A percentile compares a stretch with the other conserved stretches of the same genome.
phyloP scores from a whole-genome alignment of 2,888 invertebrate species.

The Acanthosoma haemorrhoidale region DNA sequence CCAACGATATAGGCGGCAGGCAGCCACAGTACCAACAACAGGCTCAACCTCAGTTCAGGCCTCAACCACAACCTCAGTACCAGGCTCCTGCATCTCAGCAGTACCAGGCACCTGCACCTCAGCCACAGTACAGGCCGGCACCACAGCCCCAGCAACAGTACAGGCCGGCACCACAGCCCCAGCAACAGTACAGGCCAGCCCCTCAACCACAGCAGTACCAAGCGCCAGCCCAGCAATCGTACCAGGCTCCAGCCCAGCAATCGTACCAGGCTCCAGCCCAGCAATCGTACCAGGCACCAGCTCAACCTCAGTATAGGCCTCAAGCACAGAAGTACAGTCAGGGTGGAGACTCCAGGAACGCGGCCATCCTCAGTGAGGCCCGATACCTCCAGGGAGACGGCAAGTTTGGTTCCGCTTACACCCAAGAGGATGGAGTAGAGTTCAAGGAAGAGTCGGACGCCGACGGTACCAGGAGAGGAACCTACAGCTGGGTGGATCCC shows the following conservation, averaged over 20 bases:
- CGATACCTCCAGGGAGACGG: constrained; percentile 78
- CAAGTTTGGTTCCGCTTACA: constrained; percentile 78
- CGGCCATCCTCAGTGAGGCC: constrained; percentile 78
- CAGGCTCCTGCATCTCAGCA: no score
- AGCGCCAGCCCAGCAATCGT: not conserved
- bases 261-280: constrained; percentile 16
- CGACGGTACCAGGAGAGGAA: constrained; percentile 74
- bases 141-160: no score
- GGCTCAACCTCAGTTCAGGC: constrained; percentile 25
- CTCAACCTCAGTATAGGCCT: constrained; percentile 37
- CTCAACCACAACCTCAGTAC: constrained; percentile 26
- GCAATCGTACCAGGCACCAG: constrained; percentile 24
- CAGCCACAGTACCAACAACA: constrained; percentile 25
- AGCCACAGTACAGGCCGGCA: no score
- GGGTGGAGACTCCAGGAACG: constrained; percentile 62
- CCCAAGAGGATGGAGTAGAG: constrained; percentile 81
- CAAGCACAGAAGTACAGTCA: constrained; percentile 43
- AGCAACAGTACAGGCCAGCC: not conserved
- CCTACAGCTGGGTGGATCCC: constrained; percentile 81
- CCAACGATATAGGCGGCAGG: constrained; percentile 17
- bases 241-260: constrained; percentile 22
- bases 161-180: constrained; percentile 4
- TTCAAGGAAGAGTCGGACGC: constrained; percentile 85
- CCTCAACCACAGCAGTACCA: not conserved
- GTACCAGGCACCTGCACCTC: no score